Base-by-base conservation (phyloP, 2,888 invertebrate genomes). In the Junonia oenone region DNA sequence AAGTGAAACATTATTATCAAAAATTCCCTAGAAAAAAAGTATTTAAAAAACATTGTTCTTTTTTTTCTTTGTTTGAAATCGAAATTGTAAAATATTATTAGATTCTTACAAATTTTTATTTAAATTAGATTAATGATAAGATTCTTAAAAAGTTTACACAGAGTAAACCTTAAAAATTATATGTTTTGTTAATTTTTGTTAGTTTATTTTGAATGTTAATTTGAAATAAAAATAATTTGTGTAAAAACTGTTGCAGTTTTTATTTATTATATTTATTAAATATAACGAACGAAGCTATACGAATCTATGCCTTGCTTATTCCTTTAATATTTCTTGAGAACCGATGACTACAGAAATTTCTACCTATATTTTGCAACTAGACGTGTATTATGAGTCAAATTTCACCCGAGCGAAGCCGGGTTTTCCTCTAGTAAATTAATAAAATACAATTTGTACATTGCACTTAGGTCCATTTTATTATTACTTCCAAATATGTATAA, bases 341-440 rank as follows among this genome's bases (percentile, higher is more conserved):
- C 56, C 60, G 59, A 49, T 61, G 52, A 56, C 59, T 59, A 61
- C 61, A 61, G 55, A 57, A 61, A 61, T 59, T 45, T 63, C 48
- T 48, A 43, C 55, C 49, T 49, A 45, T 49, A 56, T 61, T 61
- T 61, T 60, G 49, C 37, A 59, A 48, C 57, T 57, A 59, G 38
- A 57, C 50, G 50, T 61, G 54, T 63, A 59, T 59, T 61, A 29
- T 29, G 29, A 29, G 29, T 29, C 9, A 29, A 1, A 29, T 29
- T 29, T 29, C 29, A 29, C 29, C 29, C 29, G 29, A 29, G 61
- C 56, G 55, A 53, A 59, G 56, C 56, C 60, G 60, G 57, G 59
- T 55, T 62, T 56, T 60, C 59, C 4, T 6, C 6, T 35, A 35
- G n/a, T n/a, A n/a, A n/a, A n/a, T n/a, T n/a, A n/a, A n/a, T n/a